Conservation (phyloP, 2,797 vertebrate genomes). For the Cossypha heuglini region DNA sequence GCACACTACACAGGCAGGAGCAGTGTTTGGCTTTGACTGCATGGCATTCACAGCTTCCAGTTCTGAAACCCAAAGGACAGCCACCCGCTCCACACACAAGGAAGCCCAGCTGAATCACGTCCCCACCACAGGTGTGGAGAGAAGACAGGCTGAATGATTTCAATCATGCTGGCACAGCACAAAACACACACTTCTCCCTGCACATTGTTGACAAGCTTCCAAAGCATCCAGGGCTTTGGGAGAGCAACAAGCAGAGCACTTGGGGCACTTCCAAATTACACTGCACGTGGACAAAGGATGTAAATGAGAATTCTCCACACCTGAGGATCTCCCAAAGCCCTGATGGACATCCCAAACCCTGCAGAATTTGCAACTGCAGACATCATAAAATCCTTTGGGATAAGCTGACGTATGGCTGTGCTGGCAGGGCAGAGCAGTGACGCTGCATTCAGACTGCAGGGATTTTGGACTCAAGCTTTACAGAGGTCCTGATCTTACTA, state of each 20-base stretch:
- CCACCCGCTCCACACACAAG: fast-evolving
- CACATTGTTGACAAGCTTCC: fast-evolving
- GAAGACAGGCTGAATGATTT: not conserved
- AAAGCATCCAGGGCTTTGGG: not conserved
- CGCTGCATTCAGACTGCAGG: fast-evolving
- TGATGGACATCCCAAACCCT: not conserved
- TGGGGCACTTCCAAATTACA: not conserved
- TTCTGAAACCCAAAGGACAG: not conserved
- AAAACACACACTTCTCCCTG: not conserved
- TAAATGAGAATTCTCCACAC: not conserved
- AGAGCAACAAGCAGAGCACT: not conserved
- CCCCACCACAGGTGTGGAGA: not conserved
- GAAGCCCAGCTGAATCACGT: not conserved
- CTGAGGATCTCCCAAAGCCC: not conserved
- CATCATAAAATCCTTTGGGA: not conserved
- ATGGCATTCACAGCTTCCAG: not conserved
- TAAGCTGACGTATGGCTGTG: not conserved
- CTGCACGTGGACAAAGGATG: fast-evolving
- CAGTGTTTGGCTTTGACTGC: not conserved
- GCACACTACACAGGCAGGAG: not conserved
- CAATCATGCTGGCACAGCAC: not conserved
- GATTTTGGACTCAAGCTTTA: not conserved
- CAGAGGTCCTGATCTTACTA: not conserved
- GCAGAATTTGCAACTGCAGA: not conserved
- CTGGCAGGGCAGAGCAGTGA: not conserved